Evolutionary conservation across 2,797 vertebrate species (phyloP).

Genomic region (Euthynnus affinis): DNA sequence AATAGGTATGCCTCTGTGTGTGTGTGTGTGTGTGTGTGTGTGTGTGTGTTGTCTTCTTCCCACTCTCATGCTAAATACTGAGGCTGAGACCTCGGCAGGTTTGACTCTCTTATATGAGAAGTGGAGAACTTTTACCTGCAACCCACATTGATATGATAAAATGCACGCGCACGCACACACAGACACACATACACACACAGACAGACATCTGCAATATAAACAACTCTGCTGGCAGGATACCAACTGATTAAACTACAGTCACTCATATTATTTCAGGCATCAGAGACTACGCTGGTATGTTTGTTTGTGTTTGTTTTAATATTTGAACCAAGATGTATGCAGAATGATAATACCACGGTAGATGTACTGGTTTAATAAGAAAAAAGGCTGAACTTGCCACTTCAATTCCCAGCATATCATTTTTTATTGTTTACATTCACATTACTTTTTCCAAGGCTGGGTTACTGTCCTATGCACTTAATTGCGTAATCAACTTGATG

Average conservation of each 20-base stretch:
- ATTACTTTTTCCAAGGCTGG: not conserved
- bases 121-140: slow-evolving; percentile 37
- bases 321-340: not conserved
- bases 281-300: not conserved
- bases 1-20: too few species aligned
- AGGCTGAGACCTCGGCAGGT: not conserved
- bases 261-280: not conserved
- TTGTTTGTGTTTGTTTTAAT: not conserved
- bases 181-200: slow-evolving; percentile 4
- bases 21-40: too few species aligned
- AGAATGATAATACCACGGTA: not conserved
- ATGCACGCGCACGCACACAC: not conserved
- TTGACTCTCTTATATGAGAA: slow-evolving; percentile 36
- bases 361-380: slow-evolving; percentile 32
- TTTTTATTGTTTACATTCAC: not conserved
- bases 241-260: not conserved
- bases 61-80: too few species aligned
- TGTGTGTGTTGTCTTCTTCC: too few species aligned
- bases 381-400: not conserved
- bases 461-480: not conserved
- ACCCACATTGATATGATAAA: slow-evolving; percentile 14
- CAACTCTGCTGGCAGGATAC: not conserved
- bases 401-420: slow-evolving; percentile 4
- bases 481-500: not conserved
- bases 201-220: slow-evolving; percentile 6